Percentiles rank a stretch among this genome's conserved stretches.
phyloP scores from a whole-genome alignment of 2,888 invertebrate species.

The Drosophila tanythrix region DNA sequence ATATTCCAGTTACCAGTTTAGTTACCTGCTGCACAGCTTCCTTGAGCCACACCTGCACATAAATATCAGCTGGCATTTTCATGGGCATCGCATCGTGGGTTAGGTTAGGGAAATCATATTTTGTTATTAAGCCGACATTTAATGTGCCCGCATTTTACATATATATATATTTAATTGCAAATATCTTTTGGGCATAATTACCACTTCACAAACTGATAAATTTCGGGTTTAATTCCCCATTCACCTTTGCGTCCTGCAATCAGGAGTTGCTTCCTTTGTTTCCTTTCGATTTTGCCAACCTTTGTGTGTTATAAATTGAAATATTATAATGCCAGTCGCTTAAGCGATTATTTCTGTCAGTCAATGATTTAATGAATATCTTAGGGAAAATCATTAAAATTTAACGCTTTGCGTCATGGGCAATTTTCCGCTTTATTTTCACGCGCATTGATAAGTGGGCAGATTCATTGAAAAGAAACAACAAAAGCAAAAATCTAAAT shows the following conservation, averaged over 20 bases:
- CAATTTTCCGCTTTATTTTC: slow-evolving; percentile 20
- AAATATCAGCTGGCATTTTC: slow-evolving; percentile 33
- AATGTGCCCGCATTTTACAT: neutral
- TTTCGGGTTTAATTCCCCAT: neutral
- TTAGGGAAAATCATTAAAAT: slow-evolving; percentile 28
- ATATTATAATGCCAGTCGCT: neutral
- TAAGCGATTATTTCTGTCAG: neutral
- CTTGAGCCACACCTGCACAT: slow-evolving; percentile 35
- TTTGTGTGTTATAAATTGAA: neutral
- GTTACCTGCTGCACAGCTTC: slow-evolving; percentile 44
- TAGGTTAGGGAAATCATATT: slow-evolving; percentile 12
- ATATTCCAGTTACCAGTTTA: no score
- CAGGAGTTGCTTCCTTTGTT: neutral
- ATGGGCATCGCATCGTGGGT: neutral
- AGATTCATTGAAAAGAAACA: slow-evolving; percentile 13
- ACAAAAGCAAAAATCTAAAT: slow-evolving; percentile 25
- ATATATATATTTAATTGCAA: neutral
- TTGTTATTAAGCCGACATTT: neutral
- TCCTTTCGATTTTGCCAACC: neutral
- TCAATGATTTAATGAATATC: slow-evolving; percentile 6
- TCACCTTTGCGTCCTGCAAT: neutral
- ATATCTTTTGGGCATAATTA: neutral
- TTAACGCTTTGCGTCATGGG: slow-evolving; percentile 19
- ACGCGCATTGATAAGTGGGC: slow-evolving; percentile 10
- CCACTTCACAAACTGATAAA: neutral